These are phyloP conservation scores for Tachina fera DNA, from an alignment of 2,888 invertebrate genomes.

Conservation along the genomic window DNA sequence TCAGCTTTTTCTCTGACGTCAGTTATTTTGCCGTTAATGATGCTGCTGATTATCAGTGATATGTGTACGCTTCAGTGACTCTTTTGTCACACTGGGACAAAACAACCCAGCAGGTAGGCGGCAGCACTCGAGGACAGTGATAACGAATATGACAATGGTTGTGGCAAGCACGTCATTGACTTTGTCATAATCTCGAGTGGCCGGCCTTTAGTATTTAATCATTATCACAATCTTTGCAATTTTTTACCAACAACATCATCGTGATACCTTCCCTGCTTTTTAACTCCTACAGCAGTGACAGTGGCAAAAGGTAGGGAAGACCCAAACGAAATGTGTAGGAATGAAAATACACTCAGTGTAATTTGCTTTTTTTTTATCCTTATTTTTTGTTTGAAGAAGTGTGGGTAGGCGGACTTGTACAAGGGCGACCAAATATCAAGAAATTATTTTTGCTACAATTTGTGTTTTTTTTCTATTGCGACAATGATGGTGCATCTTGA, in stretches of 20 bases:
- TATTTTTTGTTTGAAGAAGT: neutral
- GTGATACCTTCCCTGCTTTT: neutral
- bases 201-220: conserved; percentile 55
- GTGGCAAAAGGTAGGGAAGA: conserved; percentile 23
- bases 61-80: conserved; percentile 45
- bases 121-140: conserved; percentile 48
- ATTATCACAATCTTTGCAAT: conserved; percentile 39
- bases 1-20: conserved; percentile 8
- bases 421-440: conserved; percentile 29
- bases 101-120: conserved; percentile 59
- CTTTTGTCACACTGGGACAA: conserved; percentile 42
- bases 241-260: conserved; percentile 28
- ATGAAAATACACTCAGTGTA: neutral
- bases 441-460: conserved; percentile 21
- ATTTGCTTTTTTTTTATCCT: neutral
- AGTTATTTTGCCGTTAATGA: conserved; percentile 22
- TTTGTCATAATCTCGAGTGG: conserved; percentile 68
- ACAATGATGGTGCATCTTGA: neutral
- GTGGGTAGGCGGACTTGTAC: neutral
- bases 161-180: conserved; percentile 54
- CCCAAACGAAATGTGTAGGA: conserved; percentile 11
- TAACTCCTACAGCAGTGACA: neutral
- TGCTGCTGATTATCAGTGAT: conserved; percentile 57
- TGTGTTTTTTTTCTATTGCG: neutral
- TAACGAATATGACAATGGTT: conserved; percentile 33